Percentiles rank a stretch among this genome's conserved stretches.
Conservation (phyloP, 2,113 vertebrate genomes). For the Erythrocercus mccallii region DNA sequence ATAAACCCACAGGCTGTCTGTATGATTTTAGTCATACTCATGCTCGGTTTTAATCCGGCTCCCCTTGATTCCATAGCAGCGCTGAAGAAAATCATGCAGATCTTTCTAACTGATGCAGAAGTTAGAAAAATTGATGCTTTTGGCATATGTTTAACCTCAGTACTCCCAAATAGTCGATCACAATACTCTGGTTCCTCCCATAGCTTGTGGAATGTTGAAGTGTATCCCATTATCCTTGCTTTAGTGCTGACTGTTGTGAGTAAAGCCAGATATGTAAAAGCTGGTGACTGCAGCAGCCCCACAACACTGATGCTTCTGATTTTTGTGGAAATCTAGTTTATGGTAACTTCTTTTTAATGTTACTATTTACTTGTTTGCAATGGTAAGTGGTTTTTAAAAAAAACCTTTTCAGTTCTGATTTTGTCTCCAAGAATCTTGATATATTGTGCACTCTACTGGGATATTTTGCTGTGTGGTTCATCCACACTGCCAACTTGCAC, state of each 20-base stretch:
- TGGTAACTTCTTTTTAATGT: background rate
- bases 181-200: background rate
- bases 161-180: background rate
- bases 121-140: background rate
- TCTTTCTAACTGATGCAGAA: background rate
- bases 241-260: background rate
- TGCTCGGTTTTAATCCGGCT: background rate
- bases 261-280: background rate
- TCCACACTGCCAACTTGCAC: background rate
- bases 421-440: background rate
- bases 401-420: background rate
- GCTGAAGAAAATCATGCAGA: background rate
- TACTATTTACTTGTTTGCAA: background rate
- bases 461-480: background rate
- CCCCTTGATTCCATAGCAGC: background rate
- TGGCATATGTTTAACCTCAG: background rate
- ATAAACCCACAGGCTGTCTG: background rate
- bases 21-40: background rate
- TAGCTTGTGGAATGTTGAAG: fast-evolving
- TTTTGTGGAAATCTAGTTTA: background rate
- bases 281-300: background rate
- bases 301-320: background rate
- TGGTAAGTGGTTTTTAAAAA: background rate
- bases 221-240: background rate
- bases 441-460: background rate